These are phyloP conservation scores for Drosophila parvula DNA, from an alignment of 1,140 invertebrate species.

Conservation along the genomic window DNA sequence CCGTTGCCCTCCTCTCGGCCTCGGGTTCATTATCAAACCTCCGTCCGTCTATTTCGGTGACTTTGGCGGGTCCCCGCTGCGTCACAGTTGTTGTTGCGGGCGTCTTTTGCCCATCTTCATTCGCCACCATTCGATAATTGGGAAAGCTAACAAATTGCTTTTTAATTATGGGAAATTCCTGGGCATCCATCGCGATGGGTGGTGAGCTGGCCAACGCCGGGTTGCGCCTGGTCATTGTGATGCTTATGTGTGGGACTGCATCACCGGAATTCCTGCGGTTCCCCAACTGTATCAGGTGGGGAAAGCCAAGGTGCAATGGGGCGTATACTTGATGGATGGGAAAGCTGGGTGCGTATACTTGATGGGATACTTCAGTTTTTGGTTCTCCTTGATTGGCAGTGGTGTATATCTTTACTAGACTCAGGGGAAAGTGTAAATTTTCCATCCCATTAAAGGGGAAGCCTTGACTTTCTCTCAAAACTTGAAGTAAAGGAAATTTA, in stretches of 20 bases:
- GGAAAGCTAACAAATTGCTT: slow-evolving; percentile 72
- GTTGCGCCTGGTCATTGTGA: slow-evolving; percentile 34
- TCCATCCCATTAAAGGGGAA: slow-evolving; percentile 1
- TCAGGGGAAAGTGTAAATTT: slow-evolving; percentile 6
- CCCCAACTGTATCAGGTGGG: slow-evolving; percentile 17
- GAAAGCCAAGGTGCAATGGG: slow-evolving; percentile 16
- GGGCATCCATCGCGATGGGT: slow-evolving; percentile 1
- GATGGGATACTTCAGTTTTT: not conserved
- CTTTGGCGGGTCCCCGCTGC: slow-evolving; percentile 53
- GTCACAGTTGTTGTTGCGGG: slow-evolving; percentile 63
- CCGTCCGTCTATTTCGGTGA: slow-evolving; percentile 62
- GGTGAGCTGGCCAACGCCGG: slow-evolving; percentile 18
- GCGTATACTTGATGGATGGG: slow-evolving; percentile 36
- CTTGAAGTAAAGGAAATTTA: slow-evolving; percentile 21
- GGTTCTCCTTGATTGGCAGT: not conserved
- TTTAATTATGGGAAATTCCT: slow-evolving; percentile 77
- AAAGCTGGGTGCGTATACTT: slow-evolving; percentile 28
- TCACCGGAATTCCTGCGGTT: slow-evolving; percentile 17
- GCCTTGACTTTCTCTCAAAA: not conserved
- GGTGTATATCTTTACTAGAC: slow-evolving; percentile 1
- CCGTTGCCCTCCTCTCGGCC: slow-evolving; percentile 36
- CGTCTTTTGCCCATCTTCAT: slow-evolving; percentile 26
- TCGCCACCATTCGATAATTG: slow-evolving; percentile 52
- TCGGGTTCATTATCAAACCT: slow-evolving; percentile 73
- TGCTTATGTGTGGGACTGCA: slow-evolving; percentile 21